Conservation (phyloP, 2,113 vertebrate genomes). For the Vombatus ursinus region DNA sequence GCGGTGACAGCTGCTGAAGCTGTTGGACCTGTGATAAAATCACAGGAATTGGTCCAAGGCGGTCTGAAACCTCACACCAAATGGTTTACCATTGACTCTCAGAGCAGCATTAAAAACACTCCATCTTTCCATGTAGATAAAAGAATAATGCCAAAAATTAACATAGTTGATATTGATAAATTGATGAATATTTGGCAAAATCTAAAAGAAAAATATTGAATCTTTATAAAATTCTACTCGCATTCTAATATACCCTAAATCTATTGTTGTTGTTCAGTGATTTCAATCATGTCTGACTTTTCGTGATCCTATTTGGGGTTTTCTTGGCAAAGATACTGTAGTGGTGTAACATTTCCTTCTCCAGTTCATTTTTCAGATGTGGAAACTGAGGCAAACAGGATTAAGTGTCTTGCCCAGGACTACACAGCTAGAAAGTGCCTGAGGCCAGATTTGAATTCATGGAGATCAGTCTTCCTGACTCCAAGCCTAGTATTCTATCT, state of each 20-base stretch:
- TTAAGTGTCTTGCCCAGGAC: background rate
- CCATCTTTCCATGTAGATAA: background rate
- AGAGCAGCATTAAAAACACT: background rate
- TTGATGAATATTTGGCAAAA: background rate
- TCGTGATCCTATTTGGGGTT: background rate
- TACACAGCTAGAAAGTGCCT: background rate
- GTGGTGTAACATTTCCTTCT: background rate
- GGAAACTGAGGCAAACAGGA: background rate
- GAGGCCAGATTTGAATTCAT: background rate
- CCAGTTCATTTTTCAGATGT: background rate
- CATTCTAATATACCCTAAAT: background rate
- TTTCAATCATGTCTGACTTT: background rate
- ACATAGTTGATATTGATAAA: background rate
- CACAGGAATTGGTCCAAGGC: background rate
- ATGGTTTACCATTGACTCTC: conserved; percentile 30
- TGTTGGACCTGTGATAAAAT: conserved; percentile 6
- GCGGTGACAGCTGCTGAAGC: background rate
- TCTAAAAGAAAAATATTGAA: conserved; percentile 19
- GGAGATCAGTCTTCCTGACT: background rate
- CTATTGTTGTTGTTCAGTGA: background rate
- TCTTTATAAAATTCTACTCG: background rate
- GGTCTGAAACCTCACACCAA: background rate
- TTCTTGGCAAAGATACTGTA: background rate
- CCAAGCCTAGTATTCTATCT: too few species aligned
- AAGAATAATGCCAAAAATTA: background rate